Evolutionary conservation across 1,140 invertebrate species (phyloP), one percentile per base, ranked within the genome.

Genomic region (Hetaerina americana): DNA sequence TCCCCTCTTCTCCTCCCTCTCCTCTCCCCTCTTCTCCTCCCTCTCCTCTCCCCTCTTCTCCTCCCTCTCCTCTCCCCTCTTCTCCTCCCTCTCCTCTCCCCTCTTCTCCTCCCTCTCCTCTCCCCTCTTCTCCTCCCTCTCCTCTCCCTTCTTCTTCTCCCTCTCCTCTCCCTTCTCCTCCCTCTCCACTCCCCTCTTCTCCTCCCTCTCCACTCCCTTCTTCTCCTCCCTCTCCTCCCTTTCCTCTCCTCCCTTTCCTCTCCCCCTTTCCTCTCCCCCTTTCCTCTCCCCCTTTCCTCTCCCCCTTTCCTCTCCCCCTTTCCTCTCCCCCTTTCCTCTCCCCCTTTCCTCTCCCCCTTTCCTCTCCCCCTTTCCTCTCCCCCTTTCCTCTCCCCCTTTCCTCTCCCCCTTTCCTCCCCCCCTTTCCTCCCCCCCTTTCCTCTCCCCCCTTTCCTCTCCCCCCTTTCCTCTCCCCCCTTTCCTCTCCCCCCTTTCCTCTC

Each of bases 281-380:
- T n/a, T n/a, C n/a, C n/a, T n/a, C n/a, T n/a, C n/a, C n/a, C n/a
- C n/a, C n/a, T n/a, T n/a, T n/a, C n/a, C n/a, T n/a, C n/a, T n/a
- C n/a, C n/a, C n/a, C 66, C 70, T 66, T 72, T 68, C 66, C 15
- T 68, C 25, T 71, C 66, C 72, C 68, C 71, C 31, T 68, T 70
- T 71, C 68, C 71, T 15, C 29, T 6, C 72, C 71, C 71, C 73
- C 73, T 66, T 68, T 73, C 57, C n/a, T n/a, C n/a, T n/a, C n/a
- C n/a, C n/a, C n/a, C n/a, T n/a, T n/a, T n/a, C n/a, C n/a, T n/a
- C n/a, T n/a, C n/a, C n/a, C n/a, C n/a, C n/a, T n/a, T n/a, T n/a
- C n/a, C n/a, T n/a, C n/a, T n/a, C n/a, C n/a, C n/a, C n/a, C n/a
- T n/a, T n/a, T n/a, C n/a, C n/a, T n/a, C n/a, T n/a, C n/a, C n/a